Evolutionary conservation across 2,113 vertebrate species (phyloP).

Genomic region (Microtus pennsylvanicus): DNA sequence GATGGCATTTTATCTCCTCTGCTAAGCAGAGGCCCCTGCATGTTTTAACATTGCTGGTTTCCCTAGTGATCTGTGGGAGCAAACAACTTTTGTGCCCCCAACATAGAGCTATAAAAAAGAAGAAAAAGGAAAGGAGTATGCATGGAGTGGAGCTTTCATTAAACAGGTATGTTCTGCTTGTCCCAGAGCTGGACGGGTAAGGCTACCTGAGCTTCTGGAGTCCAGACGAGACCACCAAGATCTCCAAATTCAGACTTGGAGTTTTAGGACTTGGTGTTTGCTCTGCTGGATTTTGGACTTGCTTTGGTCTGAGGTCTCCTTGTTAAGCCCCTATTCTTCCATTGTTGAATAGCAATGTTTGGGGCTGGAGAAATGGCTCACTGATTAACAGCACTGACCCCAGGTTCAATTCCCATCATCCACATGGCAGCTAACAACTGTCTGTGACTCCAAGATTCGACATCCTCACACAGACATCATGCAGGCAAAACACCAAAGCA

Average conservation of each 20-base stretch:
- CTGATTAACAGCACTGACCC: not conserved
- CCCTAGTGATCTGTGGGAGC: not conserved
- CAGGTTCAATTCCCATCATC: not conserved
- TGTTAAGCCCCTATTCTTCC: not conserved
- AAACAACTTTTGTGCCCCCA: not conserved
- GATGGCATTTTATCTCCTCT: not conserved
- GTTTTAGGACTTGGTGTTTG: not conserved
- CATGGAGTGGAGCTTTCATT: not conserved
- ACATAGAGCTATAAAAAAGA: not conserved
- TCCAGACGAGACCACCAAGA: not conserved
- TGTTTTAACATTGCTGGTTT: not conserved
- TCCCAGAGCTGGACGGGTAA: not conserved
- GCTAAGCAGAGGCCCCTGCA: not conserved
- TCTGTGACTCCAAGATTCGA: not conserved
- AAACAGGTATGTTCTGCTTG: not conserved
- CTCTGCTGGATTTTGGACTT: not conserved
- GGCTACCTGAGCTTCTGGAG: not conserved
- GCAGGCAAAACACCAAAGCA: not conserved
- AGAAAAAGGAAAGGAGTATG: not conserved
- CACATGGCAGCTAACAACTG: not conserved
- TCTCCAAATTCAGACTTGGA: not conserved
- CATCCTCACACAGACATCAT: not conserved
- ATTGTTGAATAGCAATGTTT: not conserved
- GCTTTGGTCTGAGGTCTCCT: not conserved
- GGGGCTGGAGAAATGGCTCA: not conserved